A percentile compares a stretch with the other conserved stretches of the same genome.
These are phyloP conservation scores for Rissa tridactyla DNA, from an alignment of 2,113 vertebrate species.

Conservation along the genomic window DNA sequence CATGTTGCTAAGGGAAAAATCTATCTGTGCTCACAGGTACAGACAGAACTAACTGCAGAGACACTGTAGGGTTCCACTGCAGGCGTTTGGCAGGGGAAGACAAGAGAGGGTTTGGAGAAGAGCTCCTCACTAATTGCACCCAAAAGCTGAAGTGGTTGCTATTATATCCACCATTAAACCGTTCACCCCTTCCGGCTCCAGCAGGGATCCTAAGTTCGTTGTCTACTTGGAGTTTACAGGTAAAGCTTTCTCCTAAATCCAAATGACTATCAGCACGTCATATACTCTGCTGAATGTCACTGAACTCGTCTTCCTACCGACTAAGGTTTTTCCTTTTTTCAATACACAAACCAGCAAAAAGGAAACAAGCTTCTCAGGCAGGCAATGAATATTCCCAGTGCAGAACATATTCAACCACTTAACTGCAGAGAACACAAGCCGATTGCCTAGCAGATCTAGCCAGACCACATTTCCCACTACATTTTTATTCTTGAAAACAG, in stretches of 20 bases:
- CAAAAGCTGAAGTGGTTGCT: not conserved
- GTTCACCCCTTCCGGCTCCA: not conserved
- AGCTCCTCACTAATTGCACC: not conserved
- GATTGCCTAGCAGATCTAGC: not conserved
- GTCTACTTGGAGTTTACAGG: not conserved
- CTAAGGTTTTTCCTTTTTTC: not conserved
- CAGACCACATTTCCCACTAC: not conserved
- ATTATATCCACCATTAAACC: not conserved
- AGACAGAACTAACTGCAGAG: not conserved
- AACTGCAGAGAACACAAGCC: not conserved
- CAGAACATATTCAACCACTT: not conserved
- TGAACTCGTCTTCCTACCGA: not conserved
- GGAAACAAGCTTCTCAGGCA: not conserved
- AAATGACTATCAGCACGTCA: not conserved
- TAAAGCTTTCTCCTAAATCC: not conserved
- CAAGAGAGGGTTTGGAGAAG: not conserved
- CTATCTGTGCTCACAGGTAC: not conserved
- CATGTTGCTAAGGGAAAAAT: not conserved
- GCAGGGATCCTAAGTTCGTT: not conserved
- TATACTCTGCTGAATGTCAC: not conserved
- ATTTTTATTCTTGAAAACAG: slow-evolving; percentile 6
- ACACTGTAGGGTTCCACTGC: not conserved
- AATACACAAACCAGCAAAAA: not conserved
- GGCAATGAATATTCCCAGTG: not conserved
- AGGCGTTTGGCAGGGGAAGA: not conserved